Evolutionary conservation across 2,797 vertebrate genomes (phyloP).

Genomic region (Takifugu rubripes): DNA sequence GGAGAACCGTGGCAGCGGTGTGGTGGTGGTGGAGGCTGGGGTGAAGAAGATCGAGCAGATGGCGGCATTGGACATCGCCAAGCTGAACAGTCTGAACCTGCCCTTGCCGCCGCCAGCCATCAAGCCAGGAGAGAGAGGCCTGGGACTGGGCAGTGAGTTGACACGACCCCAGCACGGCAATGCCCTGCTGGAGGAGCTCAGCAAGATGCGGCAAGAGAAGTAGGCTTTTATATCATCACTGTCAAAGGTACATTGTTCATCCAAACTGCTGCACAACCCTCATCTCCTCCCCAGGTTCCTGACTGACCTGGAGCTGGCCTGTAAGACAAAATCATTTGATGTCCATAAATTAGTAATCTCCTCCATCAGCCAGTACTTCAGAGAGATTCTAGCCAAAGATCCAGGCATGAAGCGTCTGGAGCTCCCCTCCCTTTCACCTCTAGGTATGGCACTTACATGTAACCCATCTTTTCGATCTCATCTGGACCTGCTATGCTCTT

Average conservation of each 20-base stretch:
- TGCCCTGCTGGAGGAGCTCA: slow-evolving; percentile 80
- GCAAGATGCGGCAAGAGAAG: slow-evolving; percentile 81
- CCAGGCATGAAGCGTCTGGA: slow-evolving; percentile 79
- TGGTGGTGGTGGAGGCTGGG: slow-evolving; percentile 67
- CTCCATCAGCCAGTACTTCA: slow-evolving; percentile 82
- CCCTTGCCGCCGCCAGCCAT: slow-evolving; percentile 73
- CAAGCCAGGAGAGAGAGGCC: slow-evolving; percentile 73
- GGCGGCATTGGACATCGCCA: slow-evolving; percentile 76
- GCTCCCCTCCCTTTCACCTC: slow-evolving; percentile 75
- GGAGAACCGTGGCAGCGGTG: slow-evolving; percentile 54
- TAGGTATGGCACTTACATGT: slow-evolving; percentile 54
- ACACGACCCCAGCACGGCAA: slow-evolving; percentile 73
- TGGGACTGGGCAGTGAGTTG: slow-evolving; percentile 80
- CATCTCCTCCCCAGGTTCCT: slow-evolving; percentile 66
- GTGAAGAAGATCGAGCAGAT: slow-evolving; percentile 79
- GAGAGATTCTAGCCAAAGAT: slow-evolving; percentile 80
- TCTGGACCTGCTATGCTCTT: background rate
- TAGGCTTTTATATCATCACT: slow-evolving; percentile 13
- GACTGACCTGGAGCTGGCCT: slow-evolving; percentile 81
- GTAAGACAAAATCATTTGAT: slow-evolving; percentile 83
- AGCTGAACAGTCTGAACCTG: slow-evolving; percentile 79
- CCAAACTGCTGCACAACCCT: background rate
- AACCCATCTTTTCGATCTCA: background rate
- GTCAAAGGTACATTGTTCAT: no score
- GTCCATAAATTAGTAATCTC: slow-evolving; percentile 84